Evolutionary conservation across 2,888 invertebrate genomes (phyloP).

Genomic region (Drosophila picticornis): DNA sequence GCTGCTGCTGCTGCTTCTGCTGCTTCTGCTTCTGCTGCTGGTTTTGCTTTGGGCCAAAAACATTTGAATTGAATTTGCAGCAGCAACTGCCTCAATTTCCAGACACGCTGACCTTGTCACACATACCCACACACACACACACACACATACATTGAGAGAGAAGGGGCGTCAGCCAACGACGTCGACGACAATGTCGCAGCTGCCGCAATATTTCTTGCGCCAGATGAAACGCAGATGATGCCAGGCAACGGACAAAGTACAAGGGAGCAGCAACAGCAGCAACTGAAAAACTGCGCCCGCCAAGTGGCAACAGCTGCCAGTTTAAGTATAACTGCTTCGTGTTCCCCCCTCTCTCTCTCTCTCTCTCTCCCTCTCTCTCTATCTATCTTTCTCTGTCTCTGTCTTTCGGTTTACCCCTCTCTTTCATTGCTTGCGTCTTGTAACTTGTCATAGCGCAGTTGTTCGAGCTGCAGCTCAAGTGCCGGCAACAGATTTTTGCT

Average conservation of each 20-base stretch:
- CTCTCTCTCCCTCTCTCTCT: background rate
- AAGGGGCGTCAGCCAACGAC: constrained; percentile 55
- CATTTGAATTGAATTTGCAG: constrained; percentile 79
- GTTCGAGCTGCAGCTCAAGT: constrained; percentile 76
- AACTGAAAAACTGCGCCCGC: constrained; percentile 71
- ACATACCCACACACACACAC: constrained; percentile 49
- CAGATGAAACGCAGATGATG: constrained; percentile 85
- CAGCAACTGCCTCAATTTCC: constrained; percentile 69
- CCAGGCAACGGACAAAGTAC: constrained; percentile 48
- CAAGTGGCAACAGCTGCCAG: constrained; percentile 74
- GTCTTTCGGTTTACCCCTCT: background rate
- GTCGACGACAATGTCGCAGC: constrained; percentile 63
- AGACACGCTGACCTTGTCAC: constrained; percentile 78
- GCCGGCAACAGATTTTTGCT: constrained; percentile 77
- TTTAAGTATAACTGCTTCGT: constrained; percentile 38
- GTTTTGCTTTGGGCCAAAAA: constrained; percentile 57
- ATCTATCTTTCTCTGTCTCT: background rate
- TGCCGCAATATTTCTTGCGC: constrained; percentile 83
- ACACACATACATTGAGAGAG: constrained; percentile 12
- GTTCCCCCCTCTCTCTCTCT: background rate
- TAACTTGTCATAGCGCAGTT: constrained; percentile 76
- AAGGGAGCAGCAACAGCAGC: constrained; percentile 34
- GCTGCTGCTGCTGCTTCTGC: constrained; percentile 35
- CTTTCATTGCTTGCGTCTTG: constrained; percentile 48
- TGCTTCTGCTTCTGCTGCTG: constrained; percentile 35